Percentiles rank a stretch among this genome's conserved stretches.
Evolutionary conservation across 30 jellyfish, hydroid and myxozoan genomes (phyloP).

Genomic region (Morbakka virulenta): DNA sequence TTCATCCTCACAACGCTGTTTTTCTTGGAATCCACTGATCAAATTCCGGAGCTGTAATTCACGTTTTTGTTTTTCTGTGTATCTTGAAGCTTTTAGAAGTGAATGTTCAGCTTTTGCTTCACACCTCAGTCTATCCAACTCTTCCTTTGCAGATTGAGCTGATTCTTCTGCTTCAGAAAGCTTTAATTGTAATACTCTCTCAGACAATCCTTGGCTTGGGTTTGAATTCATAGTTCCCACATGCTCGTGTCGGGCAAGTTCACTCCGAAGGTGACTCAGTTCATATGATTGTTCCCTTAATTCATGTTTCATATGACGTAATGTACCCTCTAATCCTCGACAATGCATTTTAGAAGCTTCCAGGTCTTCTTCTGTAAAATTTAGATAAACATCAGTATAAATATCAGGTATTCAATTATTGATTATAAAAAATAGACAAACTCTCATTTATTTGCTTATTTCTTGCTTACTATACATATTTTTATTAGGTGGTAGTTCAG

Average conservation of each 20-base stretch:
- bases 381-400: too few species aligned
- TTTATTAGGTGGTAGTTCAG: too few species aligned
- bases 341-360: conserved; percentile 58
- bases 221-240: conserved; percentile 9
- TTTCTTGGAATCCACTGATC: conserved; percentile 17
- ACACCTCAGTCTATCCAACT: conserved; percentile 51
- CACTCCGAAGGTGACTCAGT: conserved; percentile 64
- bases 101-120: conserved; percentile 67
- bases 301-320: conserved; percentile 28
- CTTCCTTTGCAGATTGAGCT: conserved; percentile 47
- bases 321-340: conserved; percentile 28
- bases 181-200: conserved; percentile 60
- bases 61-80: conserved; percentile 60
- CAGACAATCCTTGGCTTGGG: conserved; percentile 26
- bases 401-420: too few species aligned
- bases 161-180: conserved; percentile 54
- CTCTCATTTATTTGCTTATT: too few species aligned
- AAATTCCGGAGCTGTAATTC: conserved; percentile 52
- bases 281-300: conserved; percentile 60
- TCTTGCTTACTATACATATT: too few species aligned
- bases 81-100: conserved; percentile 36
- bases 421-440: too few species aligned
- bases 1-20: conserved; percentile 45
- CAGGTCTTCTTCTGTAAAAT: conserved; percentile 31
- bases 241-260: conserved; percentile 25